Base-by-base conservation (phyloP, 2,113 vertebrate genomes). In the Pongo abelii region DNA sequence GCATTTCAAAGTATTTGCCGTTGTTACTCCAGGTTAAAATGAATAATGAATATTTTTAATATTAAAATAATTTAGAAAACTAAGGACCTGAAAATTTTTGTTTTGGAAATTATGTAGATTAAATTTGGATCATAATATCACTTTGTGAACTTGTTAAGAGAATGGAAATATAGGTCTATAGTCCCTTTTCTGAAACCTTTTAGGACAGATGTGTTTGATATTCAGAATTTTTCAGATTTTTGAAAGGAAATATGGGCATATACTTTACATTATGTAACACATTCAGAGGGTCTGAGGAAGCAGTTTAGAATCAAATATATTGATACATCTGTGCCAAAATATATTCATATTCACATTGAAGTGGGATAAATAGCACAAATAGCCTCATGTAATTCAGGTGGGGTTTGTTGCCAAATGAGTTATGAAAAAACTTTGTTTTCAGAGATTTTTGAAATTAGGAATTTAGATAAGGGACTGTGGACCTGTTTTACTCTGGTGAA, bases 1-100 rank as follows among this genome's bases (percentile, higher is more conserved):
- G 88, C 17, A 84, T 22, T 61, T 87, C 43, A 43, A 96, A 93
- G 25, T 89, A 84, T 61, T 89, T 57, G 25, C 27, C 16, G 52
- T 64, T 80, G n/a, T 59, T 89, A 90, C 7, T 52, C 48, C 46
- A 78, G 38, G 7, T 61, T 91, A 81, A 85, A 70, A 95, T 27
- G 16, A 59, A 23, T 69, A 64, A 80, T 61, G 32, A 89, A 57
- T 50, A 48, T 48, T 48, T 78, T 78, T 17, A 84, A 38, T 2
- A 93, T 52, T 20, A 70, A 32, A 83, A 57, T n/a, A 81, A 77
- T 81, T 96, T 78, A 79, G 48, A 96, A 96, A 57, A 92, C 14
- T 9, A 74, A 85, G 20, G 8, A 89, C 30, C 11, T 84, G 11
- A 88, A 95, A 86, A 55, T n/a, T 55, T 30, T 50, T 74, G 43